A percentile compares a stretch with the other conserved stretches of the same genome.
Evolutionary conservation across 2,888 invertebrate genomes (phyloP).

Genomic region (Drosophila quinaria): DNA sequence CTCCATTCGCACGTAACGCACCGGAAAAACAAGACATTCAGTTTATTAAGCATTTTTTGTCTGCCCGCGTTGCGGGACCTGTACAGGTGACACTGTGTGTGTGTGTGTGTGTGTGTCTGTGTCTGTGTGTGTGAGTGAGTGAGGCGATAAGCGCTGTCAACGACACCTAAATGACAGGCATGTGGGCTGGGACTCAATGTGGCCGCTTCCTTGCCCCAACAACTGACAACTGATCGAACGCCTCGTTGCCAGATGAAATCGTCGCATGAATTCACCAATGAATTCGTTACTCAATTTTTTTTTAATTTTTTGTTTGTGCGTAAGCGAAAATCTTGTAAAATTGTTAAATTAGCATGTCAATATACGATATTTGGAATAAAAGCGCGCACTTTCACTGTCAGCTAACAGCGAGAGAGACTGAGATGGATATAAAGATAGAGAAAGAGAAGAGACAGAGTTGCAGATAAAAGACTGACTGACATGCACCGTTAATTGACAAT

Average conservation of each 20-base stretch:
- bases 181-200: conserved; percentile 5
- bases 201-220: conserved; percentile 48
- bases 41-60: conserved; percentile 72
- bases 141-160: conserved; percentile 62
- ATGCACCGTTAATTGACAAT: conserved; percentile 67
- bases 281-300: conserved; percentile 58
- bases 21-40: conserved; percentile 78
- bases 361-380: conserved; percentile 35
- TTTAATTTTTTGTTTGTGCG: conserved; percentile 27
- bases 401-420: background rate
- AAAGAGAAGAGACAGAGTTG: conserved; percentile 4
- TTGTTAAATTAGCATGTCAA: conserved; percentile 66
- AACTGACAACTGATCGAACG: conserved; percentile 45
- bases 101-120: background rate
- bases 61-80: background rate
- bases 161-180: conserved; percentile 48
- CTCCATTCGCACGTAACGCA: conserved; percentile 60
- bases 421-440: background rate
- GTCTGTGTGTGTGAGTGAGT: background rate
- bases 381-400: conserved; percentile 65
- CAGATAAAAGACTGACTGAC: conserved; percentile 32
- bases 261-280: conserved; percentile 7
- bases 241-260: conserved; percentile 39
- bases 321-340: conserved; percentile 57
- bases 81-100: conserved; percentile 1